Percentiles rank a stretch among this genome's conserved stretches.
These are phyloP conservation scores for Myanophis thanlyinensis DNA, from an alignment of 2,113 vertebrate species.

Conservation along the genomic window DNA sequence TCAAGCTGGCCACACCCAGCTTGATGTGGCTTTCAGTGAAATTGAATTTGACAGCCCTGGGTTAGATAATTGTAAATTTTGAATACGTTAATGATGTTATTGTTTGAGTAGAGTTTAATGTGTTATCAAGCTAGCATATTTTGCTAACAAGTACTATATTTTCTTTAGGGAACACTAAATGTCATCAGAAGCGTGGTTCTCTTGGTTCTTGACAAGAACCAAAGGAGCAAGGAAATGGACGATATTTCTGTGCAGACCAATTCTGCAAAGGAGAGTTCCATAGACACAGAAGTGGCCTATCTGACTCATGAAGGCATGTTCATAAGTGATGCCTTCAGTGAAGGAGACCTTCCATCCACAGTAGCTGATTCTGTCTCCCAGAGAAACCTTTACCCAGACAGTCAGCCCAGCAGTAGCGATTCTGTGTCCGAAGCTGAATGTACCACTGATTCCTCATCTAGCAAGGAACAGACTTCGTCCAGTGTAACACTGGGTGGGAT, in stretches of 20 bases:
- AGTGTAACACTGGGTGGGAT: constrained; percentile 68
- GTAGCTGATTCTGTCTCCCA: constrained; percentile 66
- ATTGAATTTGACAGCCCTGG: too few relatives aligned
- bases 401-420: constrained; percentile 76
- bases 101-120: neutral
- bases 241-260: constrained; percentile 63
- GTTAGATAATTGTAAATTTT: neutral
- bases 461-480: constrained; percentile 79
- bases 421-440: constrained; percentile 78
- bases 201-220: constrained; percentile 88
- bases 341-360: constrained; percentile 67
- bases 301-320: constrained; percentile 95
- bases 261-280: constrained; percentile 55
- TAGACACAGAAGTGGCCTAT: constrained; percentile 90
- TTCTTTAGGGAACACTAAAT: constrained; percentile 83
- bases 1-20: too few relatives aligned
- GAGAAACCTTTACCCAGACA: constrained; percentile 66
- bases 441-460: constrained; percentile 78
- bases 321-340: constrained; percentile 88
- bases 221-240: constrained; percentile 77
- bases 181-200: constrained; percentile 87
- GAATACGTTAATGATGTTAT: neutral
- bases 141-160: constrained; percentile 46
- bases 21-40: too few relatives aligned
- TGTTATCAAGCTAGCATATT: neutral